Conservation (phyloP, 2,888 invertebrate species). For the Xylota segnis region DNA sequence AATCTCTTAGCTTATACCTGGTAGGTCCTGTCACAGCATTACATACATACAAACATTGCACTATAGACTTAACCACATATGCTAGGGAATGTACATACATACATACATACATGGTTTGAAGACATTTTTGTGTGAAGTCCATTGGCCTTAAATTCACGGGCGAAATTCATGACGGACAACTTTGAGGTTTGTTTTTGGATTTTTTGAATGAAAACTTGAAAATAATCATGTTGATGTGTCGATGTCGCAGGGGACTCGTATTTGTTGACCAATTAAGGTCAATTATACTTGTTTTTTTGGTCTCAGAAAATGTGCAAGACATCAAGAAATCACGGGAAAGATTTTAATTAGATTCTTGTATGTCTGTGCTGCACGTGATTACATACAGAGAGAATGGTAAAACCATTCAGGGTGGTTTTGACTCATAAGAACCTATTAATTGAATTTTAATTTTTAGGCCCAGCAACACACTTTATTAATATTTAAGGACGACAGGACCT, state of each 20-base stretch:
- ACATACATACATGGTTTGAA: conserved; percentile 21
- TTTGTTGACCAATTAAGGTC: conserved; percentile 47
- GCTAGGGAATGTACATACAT: too few relatives aligned
- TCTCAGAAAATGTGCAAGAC: conserved; percentile 7
- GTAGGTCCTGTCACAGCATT: conserved; percentile 15
- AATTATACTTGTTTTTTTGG: conserved; percentile 18
- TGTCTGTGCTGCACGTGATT: too few relatives aligned
- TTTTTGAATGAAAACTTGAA: conserved; percentile 22
- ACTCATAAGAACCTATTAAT: background rate
- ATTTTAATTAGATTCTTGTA: too few relatives aligned
- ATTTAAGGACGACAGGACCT: background rate
- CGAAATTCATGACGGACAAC: conserved; percentile 23
- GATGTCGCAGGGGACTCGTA: conserved; percentile 37
- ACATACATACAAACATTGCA: background rate
- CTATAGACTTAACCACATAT: background rate
- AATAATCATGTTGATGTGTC: conserved; percentile 21
- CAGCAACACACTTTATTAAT: background rate
- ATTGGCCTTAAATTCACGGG: conserved; percentile 63
- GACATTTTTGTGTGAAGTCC: conserved; percentile 61
- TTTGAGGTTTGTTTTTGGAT: conserved; percentile 5
- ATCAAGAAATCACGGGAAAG: background rate
- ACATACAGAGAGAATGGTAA: background rate
- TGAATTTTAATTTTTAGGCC: background rate
- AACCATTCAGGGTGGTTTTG: background rate
- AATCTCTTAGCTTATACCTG: conserved; percentile 26